These are phyloP conservation scores for Scomber scombrus DNA, from an alignment of 2,113 vertebrate species.

Conservation along the genomic window DNA sequence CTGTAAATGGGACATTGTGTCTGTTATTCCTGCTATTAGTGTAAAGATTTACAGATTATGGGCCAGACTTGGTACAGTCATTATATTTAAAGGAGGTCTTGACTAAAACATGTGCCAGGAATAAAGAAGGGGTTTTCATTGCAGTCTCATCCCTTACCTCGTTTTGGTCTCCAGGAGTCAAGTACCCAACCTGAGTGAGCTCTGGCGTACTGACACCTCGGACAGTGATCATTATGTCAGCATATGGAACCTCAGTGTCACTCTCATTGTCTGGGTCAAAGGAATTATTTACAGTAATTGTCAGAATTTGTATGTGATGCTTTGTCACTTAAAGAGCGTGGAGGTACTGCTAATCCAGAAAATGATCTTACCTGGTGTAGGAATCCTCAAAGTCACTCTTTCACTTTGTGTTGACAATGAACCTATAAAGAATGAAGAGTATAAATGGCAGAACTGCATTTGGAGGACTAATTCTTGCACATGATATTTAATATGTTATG, in stretches of 20 bases:
- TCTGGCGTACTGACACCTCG: constrained; percentile 84
- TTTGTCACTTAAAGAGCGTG: no score
- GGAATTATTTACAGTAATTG: not conserved
- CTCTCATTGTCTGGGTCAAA: constrained; percentile 76
- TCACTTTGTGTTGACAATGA: constrained; percentile 59
- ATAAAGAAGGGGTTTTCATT: not conserved
- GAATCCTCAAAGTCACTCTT: constrained; percentile 69
- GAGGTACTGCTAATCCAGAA: not conserved
- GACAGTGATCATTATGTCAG: constrained; percentile 86
- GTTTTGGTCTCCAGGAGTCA: constrained; percentile 63
- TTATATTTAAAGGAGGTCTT: no score
- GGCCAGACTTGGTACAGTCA: no score
- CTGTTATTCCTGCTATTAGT: no score
- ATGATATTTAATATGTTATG: not conserved
- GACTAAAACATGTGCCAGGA: no score
- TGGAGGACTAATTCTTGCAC: not conserved
- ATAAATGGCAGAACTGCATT: not conserved
- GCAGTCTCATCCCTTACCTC: constrained; percentile 64
- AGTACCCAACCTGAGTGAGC: constrained; percentile 73
- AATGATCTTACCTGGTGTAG: constrained; percentile 65
- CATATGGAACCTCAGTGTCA: constrained; percentile 86
- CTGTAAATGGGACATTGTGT: no score
- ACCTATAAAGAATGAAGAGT: constrained; percentile 34
- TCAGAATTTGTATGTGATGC: not conserved
- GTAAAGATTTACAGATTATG: no score